phyloP scores from a whole-genome alignment of 2,888 invertebrate species.

The Merodon equestris region DNA sequence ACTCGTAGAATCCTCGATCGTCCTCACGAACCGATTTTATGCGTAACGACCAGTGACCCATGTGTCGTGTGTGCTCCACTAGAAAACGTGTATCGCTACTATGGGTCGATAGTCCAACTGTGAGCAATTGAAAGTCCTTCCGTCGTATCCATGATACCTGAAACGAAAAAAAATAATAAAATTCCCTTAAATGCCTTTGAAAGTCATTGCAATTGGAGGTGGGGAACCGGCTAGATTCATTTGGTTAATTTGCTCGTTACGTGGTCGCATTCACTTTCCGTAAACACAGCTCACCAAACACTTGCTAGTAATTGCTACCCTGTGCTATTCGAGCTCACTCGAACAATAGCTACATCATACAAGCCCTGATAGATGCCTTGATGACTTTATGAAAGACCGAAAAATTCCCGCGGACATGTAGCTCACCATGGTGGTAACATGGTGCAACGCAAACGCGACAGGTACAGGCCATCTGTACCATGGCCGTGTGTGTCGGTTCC shows the following conservation, averaged over 20 bases:
- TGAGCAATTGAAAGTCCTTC: conserved; percentile 83
- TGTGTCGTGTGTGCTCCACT: conserved; percentile 82
- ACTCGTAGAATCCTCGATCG: conserved; percentile 81
- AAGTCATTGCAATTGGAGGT: background rate
- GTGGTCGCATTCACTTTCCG: too few relatives aligned
- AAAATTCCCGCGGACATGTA: background rate
- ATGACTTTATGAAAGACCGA: conserved; percentile 26
- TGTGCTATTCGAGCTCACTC: too few relatives aligned
- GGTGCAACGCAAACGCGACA: too few relatives aligned
- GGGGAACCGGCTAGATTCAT: background rate
- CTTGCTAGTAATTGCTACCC: too few relatives aligned
- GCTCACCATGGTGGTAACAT: background rate
- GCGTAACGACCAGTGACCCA: conserved; percentile 81
- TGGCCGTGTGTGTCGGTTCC: too few relatives aligned
- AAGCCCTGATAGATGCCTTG: conserved; percentile 7
- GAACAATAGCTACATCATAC: too few relatives aligned
- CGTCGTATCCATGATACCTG: conserved; percentile 84
- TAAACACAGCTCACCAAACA: too few relatives aligned
- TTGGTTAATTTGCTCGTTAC: conserved; percentile 4
- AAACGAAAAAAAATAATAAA: conserved; percentile 25
- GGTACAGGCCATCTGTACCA: too few relatives aligned
- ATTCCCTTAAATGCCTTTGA: conserved; percentile 4
- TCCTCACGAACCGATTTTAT: conserved; percentile 79
- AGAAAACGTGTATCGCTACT: conserved; percentile 83
- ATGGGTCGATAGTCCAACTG: conserved; percentile 83